These are phyloP conservation scores for Scaptomyza reducta DNA, from an alignment of 2,888 invertebrate genomes.

Conservation along the genomic window DNA sequence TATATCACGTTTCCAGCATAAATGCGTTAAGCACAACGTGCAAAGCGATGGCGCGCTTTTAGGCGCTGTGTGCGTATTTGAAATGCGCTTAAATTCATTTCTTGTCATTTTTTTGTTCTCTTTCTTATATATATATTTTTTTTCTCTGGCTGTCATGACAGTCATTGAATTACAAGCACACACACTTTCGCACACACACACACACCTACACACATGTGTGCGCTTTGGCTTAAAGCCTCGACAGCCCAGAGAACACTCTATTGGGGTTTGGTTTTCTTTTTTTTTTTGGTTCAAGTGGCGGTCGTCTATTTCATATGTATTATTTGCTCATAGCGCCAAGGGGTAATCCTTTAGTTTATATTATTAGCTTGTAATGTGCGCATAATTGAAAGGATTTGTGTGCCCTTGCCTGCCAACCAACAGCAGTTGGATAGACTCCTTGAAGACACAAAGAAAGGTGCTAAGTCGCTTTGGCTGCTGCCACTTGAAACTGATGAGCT, in stretches of 20 bases:
- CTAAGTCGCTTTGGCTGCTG: constrained; percentile 34
- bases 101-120: constrained; percentile 21
- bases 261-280: constrained; percentile 6
- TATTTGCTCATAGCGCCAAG: constrained; percentile 58
- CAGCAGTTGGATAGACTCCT: constrained; percentile 14
- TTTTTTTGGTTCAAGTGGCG: constrained; percentile 62
- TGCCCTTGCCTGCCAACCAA: constrained; percentile 21
- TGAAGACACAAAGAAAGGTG: constrained; percentile 38
- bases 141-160: constrained; percentile 39
- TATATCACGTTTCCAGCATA: constrained; percentile 80
- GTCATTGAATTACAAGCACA: constrained; percentile 68
- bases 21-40: constrained; percentile 75
- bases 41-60: constrained; percentile 59
- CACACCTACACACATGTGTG: constrained; percentile 4
- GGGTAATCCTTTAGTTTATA: constrained; percentile 77
- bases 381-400: constrained; percentile 69
- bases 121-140: constrained; percentile 29
- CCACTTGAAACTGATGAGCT: constrained; percentile 47
- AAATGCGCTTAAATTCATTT: constrained; percentile 76
- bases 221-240: constrained; percentile 56
- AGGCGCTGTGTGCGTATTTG: constrained; percentile 63
- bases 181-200: constrained; percentile 37
- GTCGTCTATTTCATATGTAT: constrained; percentile 64
- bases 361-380: constrained; percentile 76
- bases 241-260: constrained; percentile 47